These are phyloP conservation scores for Drosophila nikananu DNA, from an alignment of 1,140 invertebrate species.

Conservation along the genomic window DNA sequence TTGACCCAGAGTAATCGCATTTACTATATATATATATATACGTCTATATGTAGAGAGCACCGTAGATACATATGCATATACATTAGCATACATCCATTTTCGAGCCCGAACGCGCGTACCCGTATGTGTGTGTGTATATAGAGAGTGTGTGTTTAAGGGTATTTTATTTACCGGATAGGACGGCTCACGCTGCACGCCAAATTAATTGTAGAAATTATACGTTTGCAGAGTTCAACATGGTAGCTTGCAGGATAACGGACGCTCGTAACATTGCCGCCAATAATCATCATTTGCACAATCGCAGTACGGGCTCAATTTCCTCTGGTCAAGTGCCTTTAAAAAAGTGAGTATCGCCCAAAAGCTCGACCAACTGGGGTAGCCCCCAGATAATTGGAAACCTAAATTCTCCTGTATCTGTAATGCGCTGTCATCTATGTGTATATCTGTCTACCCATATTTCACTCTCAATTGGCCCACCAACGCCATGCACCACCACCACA, in stretches of 20 bases:
- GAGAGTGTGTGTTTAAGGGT: constrained; percentile 63
- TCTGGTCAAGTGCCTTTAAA: constrained; percentile 99
- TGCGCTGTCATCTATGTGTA: constrained; percentile 16
- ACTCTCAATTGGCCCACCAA: constrained; percentile 58
- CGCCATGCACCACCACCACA: constrained; percentile 35
- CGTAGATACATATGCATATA: constrained; percentile 40
- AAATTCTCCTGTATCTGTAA: constrained; percentile 18
- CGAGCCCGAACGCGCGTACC: constrained; percentile 24
- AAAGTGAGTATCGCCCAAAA: constrained; percentile 91
- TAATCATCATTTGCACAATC: constrained; percentile 86
- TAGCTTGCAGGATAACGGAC: constrained; percentile 97
- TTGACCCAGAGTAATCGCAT: constrained; percentile 43
- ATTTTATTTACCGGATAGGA: constrained; percentile 84
- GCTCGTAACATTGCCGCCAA: constrained; percentile 93
- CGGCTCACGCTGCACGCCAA: constrained; percentile 86
- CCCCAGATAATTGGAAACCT: neutral
- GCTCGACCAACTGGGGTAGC: neutral
- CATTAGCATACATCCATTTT: constrained; percentile 33
- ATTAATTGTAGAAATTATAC: constrained; percentile 89
- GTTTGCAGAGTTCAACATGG: constrained; percentile 98
- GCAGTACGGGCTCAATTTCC: constrained; percentile 86
- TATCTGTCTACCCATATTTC: constrained; percentile 45
- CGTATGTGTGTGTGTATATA: constrained; percentile 53
- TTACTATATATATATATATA: constrained; percentile 20
- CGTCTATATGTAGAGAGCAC: constrained; percentile 59